Base-by-base conservation (phyloP, 1,140 invertebrate species). In the Cydia strobilella region DNA sequence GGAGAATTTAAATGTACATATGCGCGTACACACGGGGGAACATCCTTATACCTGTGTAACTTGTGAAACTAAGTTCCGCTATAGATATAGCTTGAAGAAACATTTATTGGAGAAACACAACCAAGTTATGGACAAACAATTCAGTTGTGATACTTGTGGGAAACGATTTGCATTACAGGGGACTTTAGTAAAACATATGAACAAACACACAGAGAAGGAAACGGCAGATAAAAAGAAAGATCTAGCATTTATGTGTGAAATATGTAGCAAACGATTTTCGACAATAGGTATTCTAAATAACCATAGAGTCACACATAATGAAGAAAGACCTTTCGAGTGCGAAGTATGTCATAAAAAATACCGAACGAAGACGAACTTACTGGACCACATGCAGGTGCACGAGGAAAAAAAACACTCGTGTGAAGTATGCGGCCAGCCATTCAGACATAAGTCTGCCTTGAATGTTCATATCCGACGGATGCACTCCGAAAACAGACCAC, bases 211-310 rank as follows among this genome's bases (percentile, higher is more conserved):
- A 23, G 51, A 59, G 18, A 59, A 20, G 18, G 51, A 59, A 59
- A 59, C 6, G 4, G 18, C 2, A 59, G 18, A 59, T 5, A 18
- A 59, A 15, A 20, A 59, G 51, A 15, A 59, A 23, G n/a, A 59
- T 7, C 15, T 59, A 59, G 15, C 45, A 51, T 51, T 15, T 12
- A 51, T 51, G 45, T 59, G 51, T 59, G 51, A 59, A 59, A 59
- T 59, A 23, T 59, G 51, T 20, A 59, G 51, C 51, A 59, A 10
- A 59, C n/a, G 51, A 59, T 59, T 59, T 59, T 59, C 51, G 15
- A 59, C 18, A 1, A 59, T 18, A 59, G 18, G 51, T 4, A 59
- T 59, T 20, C 31, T 59, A 20, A 59, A 15, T 18, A 59, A 18
- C 7, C 51, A 59, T 20, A 59, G 4, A 59, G 18, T 7, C 7